Evolutionary conservation across 1,140 invertebrate species (phyloP), one percentile per base, ranked within the genome.

Genomic region (Elymnias hypermnestra): DNA sequence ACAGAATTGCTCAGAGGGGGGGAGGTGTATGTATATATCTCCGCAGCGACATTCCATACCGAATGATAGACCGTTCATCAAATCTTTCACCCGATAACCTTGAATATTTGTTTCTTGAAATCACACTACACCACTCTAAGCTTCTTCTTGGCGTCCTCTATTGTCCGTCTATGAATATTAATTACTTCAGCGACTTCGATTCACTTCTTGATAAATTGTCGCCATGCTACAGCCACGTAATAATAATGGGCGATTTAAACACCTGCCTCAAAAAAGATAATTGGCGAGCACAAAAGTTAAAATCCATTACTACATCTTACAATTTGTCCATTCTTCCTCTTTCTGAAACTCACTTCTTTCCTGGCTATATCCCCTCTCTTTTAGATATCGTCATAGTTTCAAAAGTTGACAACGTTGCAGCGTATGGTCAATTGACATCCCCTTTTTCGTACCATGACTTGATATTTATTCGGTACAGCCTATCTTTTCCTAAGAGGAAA

Each of bases 401-500:
- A 9, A 19, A 25, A 6, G n/a, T 6, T 26, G 15, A 19, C 5
- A 23, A 12, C 18, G 25, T 50, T 1, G 5, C 19, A 10, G 3
- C 9, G 1, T 19, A 40, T 33, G 40, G 41, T 2, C 41, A 51
- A n/a, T 6, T 39, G 17, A 31, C 35, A 13, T 13, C 35, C 14
- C 40, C 25, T 8, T 44, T 44, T 12, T 44, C 36, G 1, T 29
- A 43, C 18, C 38, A 40, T 21, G 38, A 40, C 14, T 23, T 26
- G 6, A 10, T 40, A 26, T 40, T 17, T 28, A 8, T 40, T 1
- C 22, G 23, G 8, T 40, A 40, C 23, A 40, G 28, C 13, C 10
- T 40, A 22, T 25, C 5, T 12, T 15, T 7, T 40, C 38, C 23
- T 15, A 26, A 37, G 22, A 13, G 17, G n/a, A 37, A 12, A 22